Percentiles rank a stretch among this genome's conserved stretches.
phyloP scores from a whole-genome alignment of 1,140 invertebrate species.

The Drosophila pseudoobscura region DNA sequence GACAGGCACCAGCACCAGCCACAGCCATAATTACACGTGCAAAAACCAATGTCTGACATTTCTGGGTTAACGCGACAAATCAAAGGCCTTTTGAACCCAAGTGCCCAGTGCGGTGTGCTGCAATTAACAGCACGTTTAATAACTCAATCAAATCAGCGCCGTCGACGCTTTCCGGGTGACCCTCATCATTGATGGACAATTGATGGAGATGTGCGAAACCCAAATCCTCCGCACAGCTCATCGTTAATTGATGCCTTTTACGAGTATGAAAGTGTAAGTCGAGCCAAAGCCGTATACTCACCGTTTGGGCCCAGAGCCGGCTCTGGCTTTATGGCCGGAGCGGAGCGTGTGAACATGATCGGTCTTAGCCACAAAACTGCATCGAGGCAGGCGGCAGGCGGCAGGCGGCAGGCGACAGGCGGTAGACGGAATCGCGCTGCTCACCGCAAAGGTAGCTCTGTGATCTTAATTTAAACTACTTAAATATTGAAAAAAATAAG shows the following conservation, averaged over 20 bases:
- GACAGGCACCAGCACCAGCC: constrained; percentile 33
- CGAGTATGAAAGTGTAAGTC: constrained; percentile 47
- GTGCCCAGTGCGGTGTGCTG: constrained; percentile 20
- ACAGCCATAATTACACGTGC: constrained; percentile 55
- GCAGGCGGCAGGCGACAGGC: constrained; percentile 9
- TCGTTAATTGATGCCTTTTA: constrained; percentile 67
- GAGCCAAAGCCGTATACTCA: constrained; percentile 35
- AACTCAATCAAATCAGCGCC: constrained; percentile 62
- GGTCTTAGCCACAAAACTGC: constrained; percentile 51
- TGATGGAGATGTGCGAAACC: constrained; percentile 18
- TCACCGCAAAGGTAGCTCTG: constrained; percentile 54
- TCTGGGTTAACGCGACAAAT: constrained; percentile 74
- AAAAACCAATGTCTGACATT: constrained; percentile 58
- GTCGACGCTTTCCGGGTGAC: constrained; percentile 27
- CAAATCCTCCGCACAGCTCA: constrained; percentile 31
- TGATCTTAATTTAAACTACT: constrained; percentile 61
- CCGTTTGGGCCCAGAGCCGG: constrained; percentile 6
- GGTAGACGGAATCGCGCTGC: constrained; percentile 8
- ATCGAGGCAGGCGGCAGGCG: not conserved
- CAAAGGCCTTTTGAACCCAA: constrained; percentile 9
- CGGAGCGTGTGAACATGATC: constrained; percentile 67
- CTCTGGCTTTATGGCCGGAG: constrained; percentile 18
- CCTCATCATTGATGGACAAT: constrained; percentile 52
- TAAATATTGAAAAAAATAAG: not conserved
- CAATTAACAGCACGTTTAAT: constrained; percentile 73